Base-by-base conservation (phyloP, 1,140 invertebrate species). In the Lordiphosa clarofinis region DNA sequence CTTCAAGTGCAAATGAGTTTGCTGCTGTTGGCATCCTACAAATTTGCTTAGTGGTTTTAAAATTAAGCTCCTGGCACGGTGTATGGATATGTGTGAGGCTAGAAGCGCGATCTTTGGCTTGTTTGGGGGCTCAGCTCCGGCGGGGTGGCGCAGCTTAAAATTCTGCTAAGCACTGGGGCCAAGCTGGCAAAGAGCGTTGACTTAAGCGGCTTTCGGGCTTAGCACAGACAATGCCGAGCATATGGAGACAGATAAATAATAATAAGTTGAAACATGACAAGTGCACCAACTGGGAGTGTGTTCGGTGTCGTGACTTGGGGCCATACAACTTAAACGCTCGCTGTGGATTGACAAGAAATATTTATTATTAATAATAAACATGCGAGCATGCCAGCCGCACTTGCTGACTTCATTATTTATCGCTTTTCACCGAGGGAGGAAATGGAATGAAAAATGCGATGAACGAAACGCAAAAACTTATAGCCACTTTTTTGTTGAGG, bases 361-460 rank as follows among this genome's bases (percentile, higher is more conserved):
- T 82, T 76, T 82, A 82, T 82, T 82, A 82, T 82, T 84, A 82
- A 84, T 82, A 78, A 84, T 84, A 84, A 84, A 82, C 78, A 82
- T 82, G 78, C 78, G 62, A 82, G 73, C 64, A 73, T 47, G 73
- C 78, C 78, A 73, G 59, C 56, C 68, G 68, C 78, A 84, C 78
- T 82, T 76, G 73, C 78, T 78, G 78, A 78, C 78, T 82, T 82
- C 73, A 84, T 82, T 76, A 82, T 82, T 84, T 82, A 82, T 82
- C 68, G 78, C 78, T 84, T 82, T 76, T 76, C 59, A 84, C 33
- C 8, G 40, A 10, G 33, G 6, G 9, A 10, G 36, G 12, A 21
- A 46, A 40, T 13, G 36, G 38, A 53, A 64, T 58, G 59, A 71
- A 72, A 64, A 64, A 64, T 63, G 48, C 52, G 46, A 62, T 36